A percentile compares a stretch with the other conserved stretches of the same genome.
These are phyloP conservation scores for Aleiodes alternator DNA, from an alignment of 2,888 invertebrate species.

Conservation along the genomic window DNA sequence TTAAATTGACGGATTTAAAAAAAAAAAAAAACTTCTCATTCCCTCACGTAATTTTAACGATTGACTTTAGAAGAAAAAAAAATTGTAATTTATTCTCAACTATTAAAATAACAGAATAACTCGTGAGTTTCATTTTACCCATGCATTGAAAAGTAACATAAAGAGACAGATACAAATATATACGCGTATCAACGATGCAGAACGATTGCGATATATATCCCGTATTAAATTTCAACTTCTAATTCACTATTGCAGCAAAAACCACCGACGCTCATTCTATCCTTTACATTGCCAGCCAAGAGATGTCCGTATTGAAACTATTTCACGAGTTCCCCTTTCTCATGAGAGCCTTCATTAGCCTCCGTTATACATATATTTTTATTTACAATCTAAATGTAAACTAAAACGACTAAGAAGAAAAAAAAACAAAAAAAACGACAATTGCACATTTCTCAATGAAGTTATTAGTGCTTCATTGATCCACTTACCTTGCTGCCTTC, in stretches of 20 bases:
- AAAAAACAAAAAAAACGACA: neutral
- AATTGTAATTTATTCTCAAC: slow-evolving; percentile 9
- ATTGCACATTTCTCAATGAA: slow-evolving; percentile 37
- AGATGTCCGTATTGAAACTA: slow-evolving; percentile 5
- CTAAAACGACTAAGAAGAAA: neutral
- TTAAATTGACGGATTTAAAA: no score
- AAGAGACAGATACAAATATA: slow-evolving; percentile 15
- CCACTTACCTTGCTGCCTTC: slow-evolving; percentile 3
- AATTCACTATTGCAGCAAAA: slow-evolving; percentile 17
- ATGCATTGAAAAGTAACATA: slow-evolving; percentile 20
- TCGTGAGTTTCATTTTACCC: slow-evolving; percentile 2
- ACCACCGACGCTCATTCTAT: neutral
- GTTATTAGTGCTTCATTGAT: slow-evolving; percentile 13
- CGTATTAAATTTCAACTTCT: slow-evolving; percentile 30
- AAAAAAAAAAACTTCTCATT: no score
- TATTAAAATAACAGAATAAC: slow-evolving; percentile 14
- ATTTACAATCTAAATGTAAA: slow-evolving; percentile 1
- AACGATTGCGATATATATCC: slow-evolving; percentile 32
- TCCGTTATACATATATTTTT: slow-evolving; percentile 30
- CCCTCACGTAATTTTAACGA: no score
- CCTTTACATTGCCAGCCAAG: neutral
- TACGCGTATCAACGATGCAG: slow-evolving; percentile 27
- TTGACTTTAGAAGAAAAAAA: no score
- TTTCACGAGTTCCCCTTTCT: slow-evolving; percentile 24
- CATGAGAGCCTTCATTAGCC: slow-evolving; percentile 44